Percentiles rank a stretch among this genome's conserved stretches.
Conservation (phyloP, 2,113 vertebrate genomes). For the Centropristis striata region DNA sequence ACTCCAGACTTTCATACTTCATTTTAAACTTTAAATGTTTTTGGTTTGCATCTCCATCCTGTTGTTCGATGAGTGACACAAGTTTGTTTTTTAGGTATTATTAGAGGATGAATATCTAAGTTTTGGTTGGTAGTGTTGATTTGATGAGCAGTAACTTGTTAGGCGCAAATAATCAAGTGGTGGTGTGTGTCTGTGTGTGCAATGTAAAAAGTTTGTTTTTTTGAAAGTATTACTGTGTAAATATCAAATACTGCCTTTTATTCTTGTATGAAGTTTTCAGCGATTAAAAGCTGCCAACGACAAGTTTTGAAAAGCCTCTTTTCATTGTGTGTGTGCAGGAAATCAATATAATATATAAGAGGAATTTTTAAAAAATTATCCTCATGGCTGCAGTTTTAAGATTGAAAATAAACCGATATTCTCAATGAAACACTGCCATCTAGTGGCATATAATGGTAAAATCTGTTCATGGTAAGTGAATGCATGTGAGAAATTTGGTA, state of each 20-base stretch:
- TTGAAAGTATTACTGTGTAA: constrained; percentile 92
- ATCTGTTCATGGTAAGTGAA: background rate
- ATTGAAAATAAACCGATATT: background rate
- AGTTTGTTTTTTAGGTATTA: constrained; percentile 12
- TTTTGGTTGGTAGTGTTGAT: constrained; percentile 35
- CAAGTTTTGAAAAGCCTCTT: constrained; percentile 17
- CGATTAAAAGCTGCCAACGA: constrained; percentile 57
- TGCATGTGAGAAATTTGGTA: background rate
- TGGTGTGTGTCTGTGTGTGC: constrained; percentile 79
- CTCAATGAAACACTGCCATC: constrained; percentile 43
- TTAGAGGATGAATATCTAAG: constrained; percentile 18
- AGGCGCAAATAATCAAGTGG: constrained; percentile 35
- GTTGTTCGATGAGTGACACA: constrained; percentile 14
- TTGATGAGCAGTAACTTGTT: constrained; percentile 43
- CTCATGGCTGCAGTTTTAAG: background rate
- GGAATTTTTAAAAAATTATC: background rate
- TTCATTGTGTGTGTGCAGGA: background rate
- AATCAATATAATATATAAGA: background rate
- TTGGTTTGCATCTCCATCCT: constrained; percentile 35
- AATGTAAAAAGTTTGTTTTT: constrained; percentile 91
- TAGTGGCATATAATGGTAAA: constrained; percentile 24
- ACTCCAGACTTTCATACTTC: constrained; percentile 56
- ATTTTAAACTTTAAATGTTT: constrained; percentile 38
- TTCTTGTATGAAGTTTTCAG: constrained; percentile 89
- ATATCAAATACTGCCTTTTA: constrained; percentile 93